These are phyloP conservation scores for Xylota sylvarum DNA, from an alignment of 2,888 invertebrate genomes.

Conservation along the genomic window DNA sequence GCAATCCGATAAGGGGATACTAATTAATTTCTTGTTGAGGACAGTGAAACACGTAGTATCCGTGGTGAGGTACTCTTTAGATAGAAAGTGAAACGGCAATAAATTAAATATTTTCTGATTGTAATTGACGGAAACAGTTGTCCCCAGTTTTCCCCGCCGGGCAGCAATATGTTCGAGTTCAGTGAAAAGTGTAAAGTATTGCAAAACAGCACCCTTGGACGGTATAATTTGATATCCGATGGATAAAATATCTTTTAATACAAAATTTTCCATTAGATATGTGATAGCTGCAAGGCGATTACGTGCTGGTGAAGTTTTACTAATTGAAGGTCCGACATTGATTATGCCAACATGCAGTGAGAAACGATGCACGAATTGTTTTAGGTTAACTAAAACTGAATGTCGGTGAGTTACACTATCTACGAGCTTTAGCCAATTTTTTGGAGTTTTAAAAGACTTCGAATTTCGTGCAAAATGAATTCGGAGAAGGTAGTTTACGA, in stretches of 20 bases:
- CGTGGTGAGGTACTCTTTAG: background rate
- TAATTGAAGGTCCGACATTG: slow-evolving; percentile 86
- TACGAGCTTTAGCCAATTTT: background rate
- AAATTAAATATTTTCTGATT: slow-evolving; percentile 40
- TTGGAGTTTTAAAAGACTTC: too few species aligned
- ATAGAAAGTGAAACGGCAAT: slow-evolving; percentile 22
- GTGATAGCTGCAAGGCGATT: slow-evolving; percentile 86
- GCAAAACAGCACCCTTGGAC: slow-evolving; percentile 80
- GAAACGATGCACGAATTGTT: slow-evolving; percentile 86
- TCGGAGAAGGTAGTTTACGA: too few species aligned
- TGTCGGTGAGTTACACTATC: slow-evolving; percentile 83
- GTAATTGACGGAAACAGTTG: slow-evolving; percentile 61
- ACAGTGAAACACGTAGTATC: slow-evolving; percentile 6
- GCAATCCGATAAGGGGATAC: slow-evolving; percentile 52
- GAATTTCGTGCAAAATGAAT: too few species aligned
- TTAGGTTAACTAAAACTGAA: slow-evolving; percentile 79
- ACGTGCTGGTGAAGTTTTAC: slow-evolving; percentile 86
- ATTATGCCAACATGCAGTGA: slow-evolving; percentile 85
- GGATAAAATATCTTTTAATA: slow-evolving; percentile 18
- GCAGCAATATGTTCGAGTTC: slow-evolving; percentile 80
- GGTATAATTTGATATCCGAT: slow-evolving; percentile 78
- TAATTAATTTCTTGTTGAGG: slow-evolving; percentile 64
- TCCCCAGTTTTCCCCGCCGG: slow-evolving; percentile 5
- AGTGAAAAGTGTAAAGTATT: slow-evolving; percentile 81
- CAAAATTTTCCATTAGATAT: slow-evolving; percentile 83